These are phyloP conservation scores for Pristionchus maxplancki DNA, from an alignment of 2,888 invertebrate genomes.

Conservation along the genomic window DNA sequence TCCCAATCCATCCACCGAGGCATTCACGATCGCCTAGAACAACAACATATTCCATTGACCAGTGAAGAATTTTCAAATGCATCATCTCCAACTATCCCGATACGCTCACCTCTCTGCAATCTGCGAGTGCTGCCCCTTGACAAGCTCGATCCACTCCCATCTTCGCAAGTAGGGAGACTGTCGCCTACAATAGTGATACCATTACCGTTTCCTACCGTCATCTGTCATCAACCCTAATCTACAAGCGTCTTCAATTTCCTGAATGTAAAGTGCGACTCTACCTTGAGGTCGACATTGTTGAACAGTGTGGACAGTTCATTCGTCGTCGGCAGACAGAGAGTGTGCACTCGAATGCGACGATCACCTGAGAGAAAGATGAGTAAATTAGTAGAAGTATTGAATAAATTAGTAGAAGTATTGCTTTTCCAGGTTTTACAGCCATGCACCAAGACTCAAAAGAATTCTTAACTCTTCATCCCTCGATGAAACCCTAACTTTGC, in stretches of 20 bases:
- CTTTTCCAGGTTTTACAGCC: no score
- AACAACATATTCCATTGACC: no score
- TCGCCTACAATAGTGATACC: slow-evolving; percentile 48
- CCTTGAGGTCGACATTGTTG: slow-evolving; percentile 90
- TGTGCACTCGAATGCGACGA: slow-evolving; percentile 96
- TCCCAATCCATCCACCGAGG: slow-evolving; percentile 90
- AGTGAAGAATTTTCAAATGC: background rate
- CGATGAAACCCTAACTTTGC: no score
- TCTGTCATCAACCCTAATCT: background rate
- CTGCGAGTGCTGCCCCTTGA: slow-evolving; percentile 85
- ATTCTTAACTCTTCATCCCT: no score
- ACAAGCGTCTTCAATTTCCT: slow-evolving; percentile 81
- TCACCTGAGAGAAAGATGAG: slow-evolving; percentile 83
- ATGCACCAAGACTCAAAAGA: no score
- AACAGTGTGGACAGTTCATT: slow-evolving; percentile 89
- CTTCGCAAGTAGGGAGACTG: slow-evolving; percentile 92
- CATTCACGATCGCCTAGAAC: slow-evolving; percentile 93
- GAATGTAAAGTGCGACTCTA: background rate
- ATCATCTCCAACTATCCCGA: background rate
- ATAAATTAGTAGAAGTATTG: background rate
- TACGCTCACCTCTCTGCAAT: slow-evolving; percentile 86
- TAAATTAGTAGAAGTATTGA: background rate
- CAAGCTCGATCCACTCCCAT: slow-evolving; percentile 97
- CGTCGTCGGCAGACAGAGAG: slow-evolving; percentile 92
- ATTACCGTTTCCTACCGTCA: background rate